Evolutionary conservation across 2,888 invertebrate genomes (phyloP).

Genomic region (Tineola bisselliella): DNA sequence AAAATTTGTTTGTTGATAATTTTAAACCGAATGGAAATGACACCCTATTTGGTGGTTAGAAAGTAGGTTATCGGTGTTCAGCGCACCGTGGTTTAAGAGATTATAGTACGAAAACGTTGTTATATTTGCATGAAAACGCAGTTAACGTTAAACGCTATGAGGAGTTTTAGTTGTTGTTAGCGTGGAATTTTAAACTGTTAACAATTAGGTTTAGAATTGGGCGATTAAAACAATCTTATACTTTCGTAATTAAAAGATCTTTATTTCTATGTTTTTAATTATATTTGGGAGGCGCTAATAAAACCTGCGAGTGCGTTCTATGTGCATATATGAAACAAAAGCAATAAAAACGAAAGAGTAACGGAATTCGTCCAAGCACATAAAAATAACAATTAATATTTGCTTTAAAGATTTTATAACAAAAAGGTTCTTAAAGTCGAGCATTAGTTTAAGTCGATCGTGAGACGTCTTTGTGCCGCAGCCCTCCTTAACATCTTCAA

Average conservation of each 20-base stretch:
- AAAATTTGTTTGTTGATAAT: neutral
- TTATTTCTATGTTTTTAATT: neutral
- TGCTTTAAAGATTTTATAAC: neutral
- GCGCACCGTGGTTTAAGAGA: constrained; percentile 6
- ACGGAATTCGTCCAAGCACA: too few relatives aligned
- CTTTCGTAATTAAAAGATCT: neutral
- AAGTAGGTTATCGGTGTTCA: neutral
- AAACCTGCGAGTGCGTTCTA: too few relatives aligned
- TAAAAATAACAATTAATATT: too few relatives aligned
- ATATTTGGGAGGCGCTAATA: too few relatives aligned
- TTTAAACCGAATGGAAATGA: neutral
- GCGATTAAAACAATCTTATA: neutral
- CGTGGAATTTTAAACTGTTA: constrained; percentile 4
- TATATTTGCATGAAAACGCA: constrained; percentile 13
- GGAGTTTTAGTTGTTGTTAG: constrained; percentile 9
- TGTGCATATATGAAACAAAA: too few relatives aligned
- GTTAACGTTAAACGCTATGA: constrained; percentile 4
- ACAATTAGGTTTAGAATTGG: constrained; percentile 4
- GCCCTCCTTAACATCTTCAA: neutral
- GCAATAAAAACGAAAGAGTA: too few relatives aligned
- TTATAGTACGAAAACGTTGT: constrained; percentile 2
- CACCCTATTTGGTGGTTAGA: constrained; percentile 8
- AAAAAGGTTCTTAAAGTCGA: neutral
- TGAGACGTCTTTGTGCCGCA: neutral
- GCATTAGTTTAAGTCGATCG: neutral